Evolutionary conservation across 2,888 invertebrate genomes (phyloP), one percentile per base, ranked within the genome.

Genomic region (Lasioglossum oenotherae): DNA sequence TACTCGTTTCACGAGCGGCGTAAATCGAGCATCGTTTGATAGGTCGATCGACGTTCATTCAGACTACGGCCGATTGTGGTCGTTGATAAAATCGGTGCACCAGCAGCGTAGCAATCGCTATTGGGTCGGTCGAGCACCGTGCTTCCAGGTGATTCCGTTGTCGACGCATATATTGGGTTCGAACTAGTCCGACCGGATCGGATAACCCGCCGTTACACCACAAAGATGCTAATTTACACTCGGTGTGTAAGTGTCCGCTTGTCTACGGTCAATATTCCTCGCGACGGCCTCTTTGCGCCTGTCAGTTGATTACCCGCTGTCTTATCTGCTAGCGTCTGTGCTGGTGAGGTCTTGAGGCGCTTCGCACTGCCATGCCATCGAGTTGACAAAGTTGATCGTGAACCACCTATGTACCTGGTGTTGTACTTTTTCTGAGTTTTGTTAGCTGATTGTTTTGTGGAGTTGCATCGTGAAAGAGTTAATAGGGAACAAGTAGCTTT

Each of bases 231-330:
- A 88, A 87, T 85, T 84, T 78, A 72, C 83, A 31, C 69, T 64
- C 49, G 10, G 35, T 38, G 73, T 78, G 78, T 77, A 53, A 53
- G 53, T 53, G 53, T 23, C 84, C 82, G 83, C 69, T 78, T 72
- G 81, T 69, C n/a, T 75, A 89, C 84, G 86, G 89, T 88, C 88
- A 88, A 88, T 84, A 90, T 88, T 91, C 87, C 69, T 73, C 4
- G 35, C 67, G 67, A 57, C 67, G 64, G 35, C 53, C 73, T 81
- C 78, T 80, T 38, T 74, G 16, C 46, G 46, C 71, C 12, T 53
- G 49, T 74, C 31, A 12, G 35, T 53, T 23, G 74, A 72, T 78
- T 72, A n/a, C 16, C 19, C 82, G 46, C 71, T 75, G 71, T 67
- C 57, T 78, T 80, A 49, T 83, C 53, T 38, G 12, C 41, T 27